Conservation (phyloP, 2,113 vertebrate species). For the Phylloscopus trochilus region DNA sequence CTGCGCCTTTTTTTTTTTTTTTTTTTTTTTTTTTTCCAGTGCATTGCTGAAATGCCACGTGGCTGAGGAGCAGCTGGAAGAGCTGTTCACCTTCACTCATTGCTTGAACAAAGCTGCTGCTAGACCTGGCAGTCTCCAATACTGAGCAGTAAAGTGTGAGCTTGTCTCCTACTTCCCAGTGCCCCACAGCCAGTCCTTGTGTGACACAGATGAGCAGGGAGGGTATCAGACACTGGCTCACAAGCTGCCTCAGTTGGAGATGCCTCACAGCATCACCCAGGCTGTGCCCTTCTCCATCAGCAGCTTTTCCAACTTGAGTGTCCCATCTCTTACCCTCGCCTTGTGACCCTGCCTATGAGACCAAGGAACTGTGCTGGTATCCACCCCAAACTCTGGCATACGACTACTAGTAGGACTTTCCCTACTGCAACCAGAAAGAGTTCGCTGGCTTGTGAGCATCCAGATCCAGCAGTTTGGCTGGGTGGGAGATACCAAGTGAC, state of each 20-base stretch:
- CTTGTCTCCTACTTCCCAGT: background rate
- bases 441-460: background rate
- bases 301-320: background rate
- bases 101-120: background rate
- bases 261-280: background rate
- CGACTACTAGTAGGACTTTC: background rate
- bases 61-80: slow-evolving; percentile 5
- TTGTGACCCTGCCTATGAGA: background rate
- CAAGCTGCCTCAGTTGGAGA: background rate
- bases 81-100: background rate
- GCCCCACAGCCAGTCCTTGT: background rate
- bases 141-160: background rate
- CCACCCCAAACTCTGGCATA: background rate
- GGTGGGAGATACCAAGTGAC: background rate
- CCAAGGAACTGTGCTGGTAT: background rate
- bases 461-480: background rate
- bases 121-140: background rate
- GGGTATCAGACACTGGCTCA: background rate
- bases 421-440: background rate
- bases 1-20: background rate
- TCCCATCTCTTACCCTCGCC: background rate
- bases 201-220: background rate
- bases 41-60: background rate
- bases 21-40: background rate
- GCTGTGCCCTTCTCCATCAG: background rate